phyloP scores from a whole-genome alignment of 2,888 invertebrate species.

The Eilema caniola region DNA sequence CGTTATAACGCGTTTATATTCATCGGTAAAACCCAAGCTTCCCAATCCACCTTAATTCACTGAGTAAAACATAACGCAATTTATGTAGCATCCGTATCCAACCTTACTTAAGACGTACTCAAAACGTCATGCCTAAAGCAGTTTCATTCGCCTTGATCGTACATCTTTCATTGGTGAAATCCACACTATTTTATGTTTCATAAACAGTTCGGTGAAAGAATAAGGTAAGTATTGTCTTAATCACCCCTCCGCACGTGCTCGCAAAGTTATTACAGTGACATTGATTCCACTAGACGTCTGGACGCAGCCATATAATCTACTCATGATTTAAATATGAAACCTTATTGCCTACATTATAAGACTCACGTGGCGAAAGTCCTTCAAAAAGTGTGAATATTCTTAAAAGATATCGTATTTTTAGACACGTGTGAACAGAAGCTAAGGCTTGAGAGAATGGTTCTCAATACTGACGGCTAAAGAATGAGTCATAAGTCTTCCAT shows the following conservation, averaged over 20 bases:
- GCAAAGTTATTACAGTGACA: constrained; percentile 76
- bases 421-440: constrained; percentile 55
- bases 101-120: not conserved
- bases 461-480: constrained; percentile 58
- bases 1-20: not conserved
- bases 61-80: not conserved
- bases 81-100: not conserved
- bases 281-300: constrained; percentile 74
- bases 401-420: constrained; percentile 52
- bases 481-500: constrained; percentile 62
- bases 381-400: constrained; percentile 38
- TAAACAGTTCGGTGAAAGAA: constrained; percentile 48
- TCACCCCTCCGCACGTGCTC: constrained; percentile 69
- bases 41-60: not conserved
- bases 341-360: constrained; percentile 69
- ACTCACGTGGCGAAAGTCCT: constrained; percentile 44
- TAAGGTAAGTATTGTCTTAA: constrained; percentile 63
- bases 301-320: constrained; percentile 78
- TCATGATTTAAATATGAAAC: constrained; percentile 68
- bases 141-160: not conserved
- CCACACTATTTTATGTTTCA: constrained; percentile 22
- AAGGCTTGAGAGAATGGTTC: constrained; percentile 54
- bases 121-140: not conserved
- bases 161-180: not conserved
- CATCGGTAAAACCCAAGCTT: not conserved